A percentile compares a stretch with the other conserved stretches of the same genome.
Conservation (phyloP, 2,888 invertebrate species). For the Drosophila neotestacea region DNA sequence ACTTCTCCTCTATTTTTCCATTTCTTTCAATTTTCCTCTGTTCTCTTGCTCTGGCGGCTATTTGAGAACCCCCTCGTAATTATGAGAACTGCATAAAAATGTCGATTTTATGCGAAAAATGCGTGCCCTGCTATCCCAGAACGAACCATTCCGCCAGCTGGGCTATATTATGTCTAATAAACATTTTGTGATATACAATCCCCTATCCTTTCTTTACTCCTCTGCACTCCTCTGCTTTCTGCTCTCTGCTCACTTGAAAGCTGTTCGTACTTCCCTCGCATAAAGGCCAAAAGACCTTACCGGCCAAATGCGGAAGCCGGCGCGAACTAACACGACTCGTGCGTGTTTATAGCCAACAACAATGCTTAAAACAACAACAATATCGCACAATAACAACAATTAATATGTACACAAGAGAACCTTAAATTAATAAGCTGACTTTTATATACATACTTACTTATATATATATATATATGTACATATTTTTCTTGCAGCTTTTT, state of each 20-base stretch:
- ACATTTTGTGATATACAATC: slow-evolving; percentile 59
- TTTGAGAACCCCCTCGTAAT: slow-evolving; percentile 22
- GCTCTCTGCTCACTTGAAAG: neutral
- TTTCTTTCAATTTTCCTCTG: neutral
- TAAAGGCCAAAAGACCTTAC: slow-evolving; percentile 42
- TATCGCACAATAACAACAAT: slow-evolving; percentile 61
- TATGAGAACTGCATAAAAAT: slow-evolving; percentile 63
- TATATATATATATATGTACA: neutral
- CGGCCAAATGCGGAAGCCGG: slow-evolving; percentile 66
- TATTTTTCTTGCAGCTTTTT: slow-evolving; percentile 43
- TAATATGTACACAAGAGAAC: slow-evolving; percentile 64
- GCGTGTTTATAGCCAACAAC: slow-evolving; percentile 69
- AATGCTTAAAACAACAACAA: slow-evolving; percentile 29
- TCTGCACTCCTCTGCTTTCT: neutral
- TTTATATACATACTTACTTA: slow-evolving; percentile 11
- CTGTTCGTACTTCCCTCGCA: neutral
- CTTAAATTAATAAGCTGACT: slow-evolving; percentile 71
- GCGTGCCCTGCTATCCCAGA: slow-evolving; percentile 52
- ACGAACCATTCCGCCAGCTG: slow-evolving; percentile 20
- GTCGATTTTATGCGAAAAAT: slow-evolving; percentile 77
- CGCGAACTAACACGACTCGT: slow-evolving; percentile 75
- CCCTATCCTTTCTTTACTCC: neutral
- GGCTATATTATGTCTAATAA: slow-evolving; percentile 70
- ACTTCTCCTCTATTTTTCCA: neutral
- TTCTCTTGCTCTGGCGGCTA: neutral